phyloP scores from a whole-genome alignment of 1,140 invertebrate species.

The Pararge aegeria region DNA sequence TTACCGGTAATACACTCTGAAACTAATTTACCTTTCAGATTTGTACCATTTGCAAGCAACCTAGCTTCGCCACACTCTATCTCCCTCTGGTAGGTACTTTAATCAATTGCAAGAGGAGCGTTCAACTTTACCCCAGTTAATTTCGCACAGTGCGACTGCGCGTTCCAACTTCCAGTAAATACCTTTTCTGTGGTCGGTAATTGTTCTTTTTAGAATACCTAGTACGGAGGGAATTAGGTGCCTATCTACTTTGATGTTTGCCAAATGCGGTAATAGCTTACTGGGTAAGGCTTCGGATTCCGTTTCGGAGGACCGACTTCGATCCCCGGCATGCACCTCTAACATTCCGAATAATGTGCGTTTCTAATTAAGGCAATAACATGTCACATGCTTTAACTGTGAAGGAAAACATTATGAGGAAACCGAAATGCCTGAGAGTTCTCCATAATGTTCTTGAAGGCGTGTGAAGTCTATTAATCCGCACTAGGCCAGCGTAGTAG shows the following conservation, averaged over 20 bases:
- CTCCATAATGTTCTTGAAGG: too few relatives aligned
- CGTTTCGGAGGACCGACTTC: too few relatives aligned
- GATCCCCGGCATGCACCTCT: too few relatives aligned
- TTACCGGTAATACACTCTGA: slow-evolving; percentile 4
- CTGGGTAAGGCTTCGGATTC: too few relatives aligned
- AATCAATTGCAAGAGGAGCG: slow-evolving; percentile 40
- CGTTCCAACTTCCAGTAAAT: slow-evolving; percentile 17
- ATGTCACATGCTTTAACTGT: too few relatives aligned
- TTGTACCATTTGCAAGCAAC: slow-evolving; percentile 20
- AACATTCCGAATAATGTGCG: too few relatives aligned
- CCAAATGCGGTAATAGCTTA: too few relatives aligned
- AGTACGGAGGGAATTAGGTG: neutral
- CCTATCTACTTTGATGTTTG: neutral
- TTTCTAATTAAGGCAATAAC: too few relatives aligned
- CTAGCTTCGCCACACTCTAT: slow-evolving; percentile 18
- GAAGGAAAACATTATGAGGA: too few relatives aligned
- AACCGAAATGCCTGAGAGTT: too few relatives aligned
- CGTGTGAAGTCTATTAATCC: too few relatives aligned
- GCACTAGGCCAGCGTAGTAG: too few relatives aligned
- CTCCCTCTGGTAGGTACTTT: slow-evolving; percentile 24
- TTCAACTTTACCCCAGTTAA: slow-evolving; percentile 41
- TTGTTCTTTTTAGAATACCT: slow-evolving; percentile 12
- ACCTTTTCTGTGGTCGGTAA: slow-evolving; percentile 13
- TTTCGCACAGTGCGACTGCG: slow-evolving; percentile 35
- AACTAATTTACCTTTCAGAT: slow-evolving; percentile 16